Evolutionary conservation across 2,797 vertebrate species (phyloP).

Genomic region (Ispidina picta): DNA sequence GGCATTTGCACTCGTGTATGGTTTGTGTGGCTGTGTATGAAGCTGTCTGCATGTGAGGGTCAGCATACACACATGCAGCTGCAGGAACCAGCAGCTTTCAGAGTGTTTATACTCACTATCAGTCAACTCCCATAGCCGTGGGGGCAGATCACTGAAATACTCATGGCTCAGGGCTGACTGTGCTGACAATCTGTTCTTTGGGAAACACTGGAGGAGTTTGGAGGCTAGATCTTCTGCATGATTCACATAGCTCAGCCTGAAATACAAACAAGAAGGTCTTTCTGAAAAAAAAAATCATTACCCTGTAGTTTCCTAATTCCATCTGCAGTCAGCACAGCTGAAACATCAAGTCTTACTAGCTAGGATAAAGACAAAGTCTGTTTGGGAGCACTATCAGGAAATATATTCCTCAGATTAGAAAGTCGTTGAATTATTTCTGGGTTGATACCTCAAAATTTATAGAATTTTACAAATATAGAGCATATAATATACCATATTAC

Average conservation of each 20-base stretch:
- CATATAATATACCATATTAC: background rate
- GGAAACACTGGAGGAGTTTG: conserved; percentile 96
- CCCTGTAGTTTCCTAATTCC: background rate
- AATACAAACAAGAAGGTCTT: conserved; percentile 53
- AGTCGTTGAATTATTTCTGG: background rate
- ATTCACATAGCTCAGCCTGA: conserved; percentile 91
- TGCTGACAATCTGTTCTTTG: conserved; percentile 95
- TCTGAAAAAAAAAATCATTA: background rate
- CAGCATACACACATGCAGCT: background rate
- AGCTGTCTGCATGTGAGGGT: background rate
- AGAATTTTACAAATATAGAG: background rate
- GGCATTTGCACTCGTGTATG: conserved; percentile 16
- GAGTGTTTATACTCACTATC: conserved; percentile 87
- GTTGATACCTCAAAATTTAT: background rate
- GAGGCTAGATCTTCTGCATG: conserved; percentile 95
- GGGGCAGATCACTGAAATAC: conserved; percentile 94
- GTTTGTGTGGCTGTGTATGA: background rate
- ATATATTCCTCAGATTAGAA: background rate
- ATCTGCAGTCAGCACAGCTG: background rate
- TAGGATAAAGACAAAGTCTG: background rate
- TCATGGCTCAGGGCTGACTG: conserved; percentile 91
- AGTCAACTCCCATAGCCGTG: conserved; percentile 93
- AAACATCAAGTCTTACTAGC: background rate
- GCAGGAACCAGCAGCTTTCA: background rate
- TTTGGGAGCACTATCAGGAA: background rate